phyloP scores from a whole-genome alignment of 2,113 vertebrate species.

The Brienomyrus longianalis region DNA sequence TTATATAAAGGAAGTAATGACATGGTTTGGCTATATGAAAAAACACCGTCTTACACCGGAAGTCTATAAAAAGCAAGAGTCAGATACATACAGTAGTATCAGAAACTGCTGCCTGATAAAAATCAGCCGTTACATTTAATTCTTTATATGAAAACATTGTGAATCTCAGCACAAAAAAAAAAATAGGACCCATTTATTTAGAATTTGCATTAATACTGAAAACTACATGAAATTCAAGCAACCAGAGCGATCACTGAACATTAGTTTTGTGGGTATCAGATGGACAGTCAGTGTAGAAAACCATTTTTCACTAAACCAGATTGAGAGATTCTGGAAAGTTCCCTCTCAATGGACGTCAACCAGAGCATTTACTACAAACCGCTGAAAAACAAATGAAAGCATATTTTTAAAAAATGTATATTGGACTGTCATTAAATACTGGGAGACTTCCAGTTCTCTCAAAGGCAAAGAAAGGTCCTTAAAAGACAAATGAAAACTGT shows the following conservation, averaged over 20 bases:
- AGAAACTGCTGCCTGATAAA: background rate
- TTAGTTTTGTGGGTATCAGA: background rate
- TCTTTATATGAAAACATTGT: background rate
- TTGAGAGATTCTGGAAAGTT: background rate
- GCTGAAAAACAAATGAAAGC: conserved; percentile 5
- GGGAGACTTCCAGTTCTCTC: conserved; percentile 33
- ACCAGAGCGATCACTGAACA: background rate
- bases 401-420: conserved; percentile 23
- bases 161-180: background rate
- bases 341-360: background rate
- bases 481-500: conserved; percentile 12
- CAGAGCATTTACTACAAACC: conserved; percentile 9
- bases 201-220: background rate
- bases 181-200: background rate
- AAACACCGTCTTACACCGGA: background rate
- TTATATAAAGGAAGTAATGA: background rate
- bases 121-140: background rate
- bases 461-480: conserved; percentile 7
- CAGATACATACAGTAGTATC: background rate
- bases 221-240: background rate
- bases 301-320: background rate
- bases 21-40: background rate
- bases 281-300: background rate
- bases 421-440: conserved; percentile 32
- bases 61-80: background rate